Evolutionary conservation across 2,888 invertebrate genomes (phyloP).

Genomic region (Neocrepidodera transversa): DNA sequence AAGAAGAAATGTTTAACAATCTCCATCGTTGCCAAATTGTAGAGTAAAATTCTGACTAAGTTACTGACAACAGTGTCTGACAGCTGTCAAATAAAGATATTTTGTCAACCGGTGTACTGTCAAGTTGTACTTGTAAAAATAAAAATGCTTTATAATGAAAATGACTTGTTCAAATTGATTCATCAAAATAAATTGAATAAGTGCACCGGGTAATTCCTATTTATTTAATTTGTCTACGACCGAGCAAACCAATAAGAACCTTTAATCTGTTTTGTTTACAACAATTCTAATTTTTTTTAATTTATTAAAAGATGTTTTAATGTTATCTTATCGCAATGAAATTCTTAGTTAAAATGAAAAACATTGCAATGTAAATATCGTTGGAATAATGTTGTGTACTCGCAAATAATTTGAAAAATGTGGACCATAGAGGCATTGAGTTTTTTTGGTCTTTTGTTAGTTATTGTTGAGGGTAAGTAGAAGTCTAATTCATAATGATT

Average conservation of each 20-base stretch:
- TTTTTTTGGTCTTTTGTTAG: conserved; percentile 27
- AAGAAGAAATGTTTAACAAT: no score
- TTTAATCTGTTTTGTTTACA: conserved; percentile 13
- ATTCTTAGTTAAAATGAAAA: conserved; percentile 26
- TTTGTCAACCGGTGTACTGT: conserved; percentile 13
- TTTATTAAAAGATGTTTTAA: conserved; percentile 17
- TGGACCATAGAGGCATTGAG: conserved; percentile 23
- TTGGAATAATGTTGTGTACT: conserved; percentile 26
- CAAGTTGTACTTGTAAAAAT: conserved; percentile 13
- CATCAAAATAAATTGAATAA: conserved; percentile 57
- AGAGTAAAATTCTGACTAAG: no score
- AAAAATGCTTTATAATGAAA: conserved; percentile 32
- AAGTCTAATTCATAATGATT: conserved; percentile 10
- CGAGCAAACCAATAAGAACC: not conserved
- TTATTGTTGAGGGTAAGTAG: conserved; percentile 21
- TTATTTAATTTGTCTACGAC: conserved; percentile 48
- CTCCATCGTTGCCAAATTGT: no score
- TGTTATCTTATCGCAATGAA: conserved; percentile 45
- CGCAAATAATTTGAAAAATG: conserved; percentile 42
- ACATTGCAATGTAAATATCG: conserved; percentile 10
- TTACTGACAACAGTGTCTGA: no score
- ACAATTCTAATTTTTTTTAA: no score
- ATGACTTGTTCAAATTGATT: conserved; percentile 50
- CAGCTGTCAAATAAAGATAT: conserved; percentile 8
- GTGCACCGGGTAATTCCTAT: conserved; percentile 47